These are phyloP conservation scores for Trissolcus japonicus DNA, from an alignment of 2,888 invertebrate species.

Conservation along the genomic window DNA sequence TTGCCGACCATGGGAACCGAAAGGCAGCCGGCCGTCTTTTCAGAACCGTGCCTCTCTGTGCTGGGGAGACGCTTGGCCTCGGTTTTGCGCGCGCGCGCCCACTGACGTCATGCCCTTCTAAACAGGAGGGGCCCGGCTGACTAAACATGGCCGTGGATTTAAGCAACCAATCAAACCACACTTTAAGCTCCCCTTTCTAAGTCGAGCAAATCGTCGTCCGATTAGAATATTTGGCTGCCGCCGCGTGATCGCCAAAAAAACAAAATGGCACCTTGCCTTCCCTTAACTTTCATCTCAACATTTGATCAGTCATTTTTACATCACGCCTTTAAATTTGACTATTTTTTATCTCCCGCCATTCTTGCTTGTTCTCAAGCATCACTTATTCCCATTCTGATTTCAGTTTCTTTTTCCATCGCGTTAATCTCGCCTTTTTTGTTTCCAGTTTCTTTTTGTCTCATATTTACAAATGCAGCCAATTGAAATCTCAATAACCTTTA, in stretches of 20 bases:
- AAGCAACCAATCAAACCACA: constrained; percentile 70
- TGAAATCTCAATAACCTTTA: too few relatives aligned
- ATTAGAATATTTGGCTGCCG: constrained; percentile 57
- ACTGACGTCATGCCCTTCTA: constrained; percentile 76
- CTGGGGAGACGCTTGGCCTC: constrained; percentile 62
- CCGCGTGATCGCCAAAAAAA: neutral
- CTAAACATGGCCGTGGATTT: constrained; percentile 76
- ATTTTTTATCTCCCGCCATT: too few relatives aligned
- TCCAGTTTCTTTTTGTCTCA: too few relatives aligned
- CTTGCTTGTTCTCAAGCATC: too few relatives aligned
- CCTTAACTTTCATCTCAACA: neutral
- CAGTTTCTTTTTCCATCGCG: too few relatives aligned
- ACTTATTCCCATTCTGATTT: too few relatives aligned
- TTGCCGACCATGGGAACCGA: constrained; percentile 60
- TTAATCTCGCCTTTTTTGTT: too few relatives aligned
- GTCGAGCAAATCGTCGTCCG: constrained; percentile 24
- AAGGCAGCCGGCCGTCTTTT: constrained; percentile 59
- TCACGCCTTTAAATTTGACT: too few relatives aligned
- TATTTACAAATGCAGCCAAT: too few relatives aligned
- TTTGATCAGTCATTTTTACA: neutral
- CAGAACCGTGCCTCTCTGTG: constrained; percentile 45
- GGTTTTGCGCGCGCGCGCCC: constrained; percentile 54
- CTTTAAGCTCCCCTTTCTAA: constrained; percentile 66
- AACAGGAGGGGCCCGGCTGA: constrained; percentile 75
- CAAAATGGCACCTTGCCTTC: constrained; percentile 60